Base-by-base conservation (phyloP, 2,888 invertebrate species). In the Crepidodera aurea region DNA sequence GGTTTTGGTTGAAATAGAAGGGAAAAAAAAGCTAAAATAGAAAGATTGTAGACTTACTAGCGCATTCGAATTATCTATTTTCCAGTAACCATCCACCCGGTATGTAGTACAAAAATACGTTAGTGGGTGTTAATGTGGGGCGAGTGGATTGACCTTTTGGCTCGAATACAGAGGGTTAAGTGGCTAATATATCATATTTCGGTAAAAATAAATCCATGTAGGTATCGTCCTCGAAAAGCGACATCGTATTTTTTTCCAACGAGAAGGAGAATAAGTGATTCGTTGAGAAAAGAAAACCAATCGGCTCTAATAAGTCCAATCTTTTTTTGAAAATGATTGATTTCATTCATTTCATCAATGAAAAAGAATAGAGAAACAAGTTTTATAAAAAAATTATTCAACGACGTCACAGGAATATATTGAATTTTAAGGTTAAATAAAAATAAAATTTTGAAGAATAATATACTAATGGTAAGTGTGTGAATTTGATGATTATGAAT, bases 111-210 rank as follows among this genome's bases (percentile, higher is more conserved):
- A 42, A 42, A 42, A 42, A 18, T 42, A 34, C n/a, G 1, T n/a
- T 8, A 6, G 2, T 12, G 50, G 32, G 32, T 50, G 50, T 29
- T 15, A 27, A 50, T 32, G 13, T 34, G 25, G 51, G 19, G 51
- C 37, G 18, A 40, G 40, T 53, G 25, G 16, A 42, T 44, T 34
- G 55, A 55, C 44, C 44, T 55, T 44, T 32, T 19, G 55, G 42
- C 44, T 55, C 19, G 27, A 34, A 16, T 39, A 18, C 32, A 7
- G 19, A 29, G 18, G 34, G 55, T 55, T 55, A 55, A 55, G 55
- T 55, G 55, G 44, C 22, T 42, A 42, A 42, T 55, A 55, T 44
- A 42, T 55, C 55, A 55, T 44, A 44, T 44, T 55, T 55, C 19
- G 5, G 44, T 44, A 55, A 29, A 55, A 55, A 55, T 55, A 55